These are phyloP conservation scores for Chaenogobius annularis DNA, from an alignment of 2,113 vertebrate species.

Conservation along the genomic window DNA sequence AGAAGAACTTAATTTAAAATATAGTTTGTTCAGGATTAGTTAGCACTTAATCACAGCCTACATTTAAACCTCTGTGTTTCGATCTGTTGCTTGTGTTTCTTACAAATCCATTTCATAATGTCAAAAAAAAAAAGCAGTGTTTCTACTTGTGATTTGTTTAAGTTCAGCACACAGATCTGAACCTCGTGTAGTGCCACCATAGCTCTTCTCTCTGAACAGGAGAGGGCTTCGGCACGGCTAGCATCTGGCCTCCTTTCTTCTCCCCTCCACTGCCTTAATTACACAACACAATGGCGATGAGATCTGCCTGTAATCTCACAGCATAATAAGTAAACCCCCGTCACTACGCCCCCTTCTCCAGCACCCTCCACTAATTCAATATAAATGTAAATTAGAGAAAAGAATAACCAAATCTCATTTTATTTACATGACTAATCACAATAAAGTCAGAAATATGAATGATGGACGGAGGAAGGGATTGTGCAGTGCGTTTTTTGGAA, in stretches of 20 bases:
- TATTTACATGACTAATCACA: conserved; percentile 83
- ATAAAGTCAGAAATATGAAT: conserved; percentile 70
- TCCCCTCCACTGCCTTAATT: conserved; percentile 75
- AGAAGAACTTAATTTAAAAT: too few relatives aligned
- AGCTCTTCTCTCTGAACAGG: conserved; percentile 56
- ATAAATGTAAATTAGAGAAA: conserved; percentile 82
- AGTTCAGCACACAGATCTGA: conserved; percentile 40
- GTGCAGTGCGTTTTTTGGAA: conserved; percentile 25
- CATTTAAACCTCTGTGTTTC: background rate
- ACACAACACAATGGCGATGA: conserved; percentile 78
- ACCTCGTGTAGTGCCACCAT: conserved; percentile 24
- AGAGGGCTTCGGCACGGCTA: conserved; percentile 57
- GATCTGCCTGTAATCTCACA: conserved; percentile 77
- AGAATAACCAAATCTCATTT: conserved; percentile 81
- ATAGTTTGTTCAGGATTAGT: too few relatives aligned
- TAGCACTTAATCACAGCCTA: too few relatives aligned
- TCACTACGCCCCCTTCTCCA: conserved; percentile 10
- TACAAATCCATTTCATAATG: conserved; percentile 7
- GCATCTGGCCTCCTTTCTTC: conserved; percentile 77
- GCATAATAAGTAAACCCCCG: conserved; percentile 65
- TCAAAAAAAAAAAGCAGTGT: conserved; percentile 27
- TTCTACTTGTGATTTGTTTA: conserved; percentile 44
- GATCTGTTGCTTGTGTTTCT: background rate
- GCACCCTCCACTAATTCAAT: conserved; percentile 79
- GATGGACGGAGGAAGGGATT: conserved; percentile 34